Percentiles rank a stretch among this genome's conserved stretches.
These are phyloP conservation scores for Polyploca ridens DNA, from an alignment of 2,888 invertebrate genomes.

Conservation along the genomic window DNA sequence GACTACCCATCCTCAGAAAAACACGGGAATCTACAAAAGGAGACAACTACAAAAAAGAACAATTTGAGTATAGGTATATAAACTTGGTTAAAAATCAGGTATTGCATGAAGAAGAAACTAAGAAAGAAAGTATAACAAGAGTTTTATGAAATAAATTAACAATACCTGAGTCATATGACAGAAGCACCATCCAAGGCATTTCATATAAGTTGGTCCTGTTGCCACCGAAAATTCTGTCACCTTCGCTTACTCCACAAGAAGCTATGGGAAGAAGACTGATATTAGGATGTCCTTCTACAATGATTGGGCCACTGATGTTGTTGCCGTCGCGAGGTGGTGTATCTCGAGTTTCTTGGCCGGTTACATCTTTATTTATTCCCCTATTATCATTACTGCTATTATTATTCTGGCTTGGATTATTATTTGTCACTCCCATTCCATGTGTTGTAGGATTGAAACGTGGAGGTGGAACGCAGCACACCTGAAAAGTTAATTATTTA, in stretches of 20 bases:
- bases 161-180: slow-evolving; percentile 84
- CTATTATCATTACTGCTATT: neutral
- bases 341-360: neutral
- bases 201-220: slow-evolving; percentile 85
- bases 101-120: neutral
- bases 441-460: slow-evolving; percentile 8
- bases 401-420: neutral
- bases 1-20: too few species aligned
- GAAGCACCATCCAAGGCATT: slow-evolving; percentile 91
- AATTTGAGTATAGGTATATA: too few species aligned
- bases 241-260: slow-evolving; percentile 83
- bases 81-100: too few species aligned
- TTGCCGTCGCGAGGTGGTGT: slow-evolving; percentile 10
- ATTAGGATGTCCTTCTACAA: slow-evolving; percentile 55
- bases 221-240: slow-evolving; percentile 85
- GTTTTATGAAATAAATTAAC: slow-evolving; percentile 9
- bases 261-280: slow-evolving; percentile 57
- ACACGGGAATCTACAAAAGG: too few species aligned
- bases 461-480: slow-evolving; percentile 45
- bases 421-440: slow-evolving; percentile 7
- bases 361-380: neutral
- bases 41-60: too few species aligned
- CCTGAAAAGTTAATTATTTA: slow-evolving; percentile 35
- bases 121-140: neutral
- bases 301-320: slow-evolving; percentile 33